These are phyloP conservation scores for Drosophila pallidifrons DNA, from an alignment of 1,140 invertebrate genomes.

Conservation along the genomic window DNA sequence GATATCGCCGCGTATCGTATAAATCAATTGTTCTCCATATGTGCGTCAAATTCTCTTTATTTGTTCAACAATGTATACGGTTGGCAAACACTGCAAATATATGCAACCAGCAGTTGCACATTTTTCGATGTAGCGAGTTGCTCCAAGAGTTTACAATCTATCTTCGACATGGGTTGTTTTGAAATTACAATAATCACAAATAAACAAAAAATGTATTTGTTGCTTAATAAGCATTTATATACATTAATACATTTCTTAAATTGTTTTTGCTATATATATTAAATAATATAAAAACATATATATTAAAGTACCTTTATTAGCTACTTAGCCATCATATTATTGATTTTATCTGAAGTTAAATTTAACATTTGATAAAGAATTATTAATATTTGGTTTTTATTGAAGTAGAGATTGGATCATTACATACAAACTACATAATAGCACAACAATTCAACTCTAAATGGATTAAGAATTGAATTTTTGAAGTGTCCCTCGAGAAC, in stretches of 20 bases:
- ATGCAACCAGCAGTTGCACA: slow-evolving; percentile 16
- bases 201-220: neutral
- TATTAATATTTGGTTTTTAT: no score
- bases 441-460: neutral
- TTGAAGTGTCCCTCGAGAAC: slow-evolving; percentile 39
- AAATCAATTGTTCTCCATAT: slow-evolving; percentile 74
- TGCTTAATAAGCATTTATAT: no score
- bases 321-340: no score
- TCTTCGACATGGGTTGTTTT: neutral
- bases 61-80: slow-evolving; percentile 61
- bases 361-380: no score
- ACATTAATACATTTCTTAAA: no score
- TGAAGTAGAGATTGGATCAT: no score
- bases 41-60: slow-evolving; percentile 60
- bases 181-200: neutral
- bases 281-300: no score
- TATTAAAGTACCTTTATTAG: no score
- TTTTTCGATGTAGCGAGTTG: slow-evolving; percentile 33
- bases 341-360: no score
- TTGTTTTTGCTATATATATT: no score
- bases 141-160: slow-evolving; percentile 6
- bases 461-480: neutral
- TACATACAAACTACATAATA: no score
- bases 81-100: slow-evolving; percentile 41
- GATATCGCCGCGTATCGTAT: slow-evolving; percentile 41